Base-by-base conservation (phyloP, 2,888 invertebrate species). In the Pollenia labialis region DNA sequence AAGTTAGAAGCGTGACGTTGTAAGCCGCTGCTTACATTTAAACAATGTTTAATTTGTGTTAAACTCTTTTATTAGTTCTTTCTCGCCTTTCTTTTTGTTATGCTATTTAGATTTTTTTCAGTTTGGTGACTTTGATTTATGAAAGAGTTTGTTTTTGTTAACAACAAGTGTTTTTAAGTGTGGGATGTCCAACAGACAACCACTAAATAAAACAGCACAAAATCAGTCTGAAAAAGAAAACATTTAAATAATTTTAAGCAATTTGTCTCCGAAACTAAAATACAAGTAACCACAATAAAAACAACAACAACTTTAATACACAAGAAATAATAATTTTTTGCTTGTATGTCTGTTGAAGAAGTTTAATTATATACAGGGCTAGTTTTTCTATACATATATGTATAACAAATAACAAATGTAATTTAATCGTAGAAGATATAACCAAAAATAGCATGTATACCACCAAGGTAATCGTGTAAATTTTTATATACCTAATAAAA, bases 231-330 rank as follows among this genome's bases (percentile, higher is more conserved):
- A 72, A 23, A 11, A 23, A 9, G 8, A 32, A 74, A 46, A 79
- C 50, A 79, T 48, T 72, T 77, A 60, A 79, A 64, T 66, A 83
- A 80, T 83, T 84, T 87, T 72, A 84, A 81, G 87, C 87, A 87
- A 81, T 87, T 87, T 74, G 74, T 84, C 68, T 54, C 40, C 10
- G 42, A 64, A 69, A 64, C 64, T 68, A 69, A 75, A 75, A 80
- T 44, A 40, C 68, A 56, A 16, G 12, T 9, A 4, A 52, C 23
- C 44, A 71, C 54, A 71, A 46, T 32, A 40, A 66, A 52, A 50
- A 58, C 23, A 74, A 52, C 42, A 18, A 68, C 58, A 14, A 32
- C 23, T 23, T 2, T 23, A 10, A 75, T 8, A 60, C 7, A 32
- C 18, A 72, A 46, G 9, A 32, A 18, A 32, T 16, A 58, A 60